A percentile compares a stretch with the other conserved stretches of the same genome.
Conservation (phyloP, 2,888 invertebrate species). For the Aelia acuminata region DNA sequence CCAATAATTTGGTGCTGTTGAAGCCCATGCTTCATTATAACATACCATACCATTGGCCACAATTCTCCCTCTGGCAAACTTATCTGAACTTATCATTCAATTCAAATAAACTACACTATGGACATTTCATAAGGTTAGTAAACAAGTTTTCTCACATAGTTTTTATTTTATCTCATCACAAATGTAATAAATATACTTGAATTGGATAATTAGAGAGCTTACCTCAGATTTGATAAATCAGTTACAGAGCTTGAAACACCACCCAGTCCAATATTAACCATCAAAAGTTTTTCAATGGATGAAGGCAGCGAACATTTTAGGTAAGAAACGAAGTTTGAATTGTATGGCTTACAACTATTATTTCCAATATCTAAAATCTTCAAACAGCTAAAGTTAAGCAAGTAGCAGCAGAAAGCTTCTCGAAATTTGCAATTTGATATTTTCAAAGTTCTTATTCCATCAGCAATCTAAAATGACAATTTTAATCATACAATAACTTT, state of each 20-base stretch:
- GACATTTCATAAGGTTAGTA: no score
- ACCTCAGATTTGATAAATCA: slow-evolving; percentile 39
- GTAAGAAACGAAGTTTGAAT: background rate
- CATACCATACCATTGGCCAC: no score
- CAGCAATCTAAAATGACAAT: slow-evolving; percentile 50
- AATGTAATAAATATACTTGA: no score
- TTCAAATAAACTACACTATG: no score
- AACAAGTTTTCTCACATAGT: no score
- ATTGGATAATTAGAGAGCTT: background rate
- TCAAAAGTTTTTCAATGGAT: background rate
- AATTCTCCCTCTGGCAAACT: no score
- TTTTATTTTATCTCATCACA: no score
- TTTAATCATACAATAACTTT: background rate
- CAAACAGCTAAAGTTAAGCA: slow-evolving; percentile 10
- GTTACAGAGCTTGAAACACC: slow-evolving; percentile 21
- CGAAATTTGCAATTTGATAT: background rate
- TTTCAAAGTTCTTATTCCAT: slow-evolving; percentile 40
- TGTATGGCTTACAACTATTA: background rate
- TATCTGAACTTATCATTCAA: no score
- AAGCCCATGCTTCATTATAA: no score
- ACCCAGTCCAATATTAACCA: background rate
- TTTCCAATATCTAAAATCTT: slow-evolving; percentile 18
- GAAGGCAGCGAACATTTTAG: background rate
- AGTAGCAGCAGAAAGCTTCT: background rate
- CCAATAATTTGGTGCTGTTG: no score